Conservation (phyloP, 2,888 invertebrate genomes). For the Unio pictorum region DNA sequence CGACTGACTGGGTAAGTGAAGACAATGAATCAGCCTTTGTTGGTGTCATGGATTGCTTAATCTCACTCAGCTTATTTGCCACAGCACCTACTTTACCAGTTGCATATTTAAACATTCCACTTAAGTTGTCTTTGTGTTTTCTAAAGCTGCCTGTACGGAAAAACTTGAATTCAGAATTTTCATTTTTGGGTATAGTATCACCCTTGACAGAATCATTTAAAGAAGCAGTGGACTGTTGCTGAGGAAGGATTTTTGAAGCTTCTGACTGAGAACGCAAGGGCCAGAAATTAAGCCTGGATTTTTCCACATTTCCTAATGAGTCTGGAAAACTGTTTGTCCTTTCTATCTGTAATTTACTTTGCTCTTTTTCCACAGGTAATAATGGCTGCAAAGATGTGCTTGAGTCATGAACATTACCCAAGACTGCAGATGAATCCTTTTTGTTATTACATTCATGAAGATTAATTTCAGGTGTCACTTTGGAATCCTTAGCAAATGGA, state of each 20-base stretch:
- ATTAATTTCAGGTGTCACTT: conserved; percentile 12
- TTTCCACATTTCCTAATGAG: conserved; percentile 29
- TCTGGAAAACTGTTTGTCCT: conserved; percentile 56
- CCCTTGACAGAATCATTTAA: conserved; percentile 30
- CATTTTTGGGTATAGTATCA: conserved; percentile 10
- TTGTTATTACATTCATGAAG: conserved; percentile 29
- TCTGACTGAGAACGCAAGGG: conserved; percentile 13
- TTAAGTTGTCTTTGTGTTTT: conserved; percentile 53
- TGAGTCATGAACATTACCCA: neutral
- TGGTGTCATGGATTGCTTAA: conserved; percentile 66
- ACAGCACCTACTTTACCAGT: conserved; percentile 44
- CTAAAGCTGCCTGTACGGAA: conserved; percentile 41
- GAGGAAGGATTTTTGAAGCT: conserved; percentile 16
- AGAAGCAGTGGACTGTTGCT: conserved; percentile 38
- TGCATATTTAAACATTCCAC: conserved; percentile 57
- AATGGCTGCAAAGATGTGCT: neutral
- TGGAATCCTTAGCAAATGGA: conserved; percentile 26
- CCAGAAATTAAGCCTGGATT: conserved; percentile 8
- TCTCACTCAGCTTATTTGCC: conserved; percentile 61
- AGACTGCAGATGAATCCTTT: conserved; percentile 2
- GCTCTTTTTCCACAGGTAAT: conserved; percentile 37
- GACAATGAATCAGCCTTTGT: conserved; percentile 54
- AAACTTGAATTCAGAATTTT: conserved; percentile 24
- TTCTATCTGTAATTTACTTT: conserved; percentile 48
- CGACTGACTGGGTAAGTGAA: conserved; percentile 46